Base-by-base conservation (phyloP, 2,113 vertebrate species). In the Camelus bactrianus region DNA sequence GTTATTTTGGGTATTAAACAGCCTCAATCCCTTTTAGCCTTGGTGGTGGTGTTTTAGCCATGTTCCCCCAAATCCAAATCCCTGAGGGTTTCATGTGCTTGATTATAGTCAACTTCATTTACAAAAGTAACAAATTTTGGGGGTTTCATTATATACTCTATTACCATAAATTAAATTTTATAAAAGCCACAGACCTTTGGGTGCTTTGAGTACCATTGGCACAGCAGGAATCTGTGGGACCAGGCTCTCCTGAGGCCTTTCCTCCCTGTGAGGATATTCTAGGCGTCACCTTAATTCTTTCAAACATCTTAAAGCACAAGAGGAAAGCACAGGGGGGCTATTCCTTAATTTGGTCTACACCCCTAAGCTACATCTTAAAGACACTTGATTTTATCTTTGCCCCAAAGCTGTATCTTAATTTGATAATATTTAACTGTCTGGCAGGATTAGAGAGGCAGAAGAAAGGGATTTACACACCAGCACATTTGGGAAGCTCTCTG, bases 371-470 rank as follows among this genome's bases (percentile, higher is more conserved):
- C 6, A 38, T 76, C 58, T 91, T 38, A 60, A 93, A 91, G 46
- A 32, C 3, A 8, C 42, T 75, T 58, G 17, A 87, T 64, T 87
- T 77, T 94, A 12, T 79, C 32, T 83, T 91, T 92, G 15, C 7
- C 35, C 30, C 12, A 79, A 92, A 38, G 6, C 28, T 96, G 1
- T 64, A 48, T 76, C n/a, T 62, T 96, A 93, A 95, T 91, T 93
- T 89, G 20, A 76, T 82, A 65, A 30, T 30, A 30, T 77, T 89
- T 94, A 86, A 89, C 32, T 76, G 14, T 76, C 67, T 94, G 8
- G 35, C 60, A 93, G 82, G 8, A 32, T 86, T 82, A 56, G 6
- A 90, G 13, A 89, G 5, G 10, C 20, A 86, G 8, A 81, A 93
- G 24, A 56, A 28, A 62, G 58, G 69, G 17, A 84, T 60, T 83